These are phyloP conservation scores for Hydropsyche tenuis DNA, from an alignment of 1,140 invertebrate genomes.

Conservation along the genomic window DNA sequence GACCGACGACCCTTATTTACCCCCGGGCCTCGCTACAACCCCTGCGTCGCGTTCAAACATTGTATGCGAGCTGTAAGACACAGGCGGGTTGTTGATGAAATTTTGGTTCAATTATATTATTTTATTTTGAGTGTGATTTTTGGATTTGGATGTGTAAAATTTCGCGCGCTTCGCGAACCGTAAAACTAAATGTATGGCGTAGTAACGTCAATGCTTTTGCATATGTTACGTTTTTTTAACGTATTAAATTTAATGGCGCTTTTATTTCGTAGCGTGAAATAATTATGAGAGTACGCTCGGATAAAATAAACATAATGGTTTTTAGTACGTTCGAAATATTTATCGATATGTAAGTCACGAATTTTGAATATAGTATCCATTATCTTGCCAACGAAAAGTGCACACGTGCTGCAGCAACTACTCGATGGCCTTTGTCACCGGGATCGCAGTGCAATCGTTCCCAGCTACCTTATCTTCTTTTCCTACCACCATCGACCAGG, in stretches of 20 bases:
- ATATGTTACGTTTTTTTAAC: constrained; percentile 23
- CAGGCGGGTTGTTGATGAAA: background rate
- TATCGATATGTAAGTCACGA: too few relatives aligned
- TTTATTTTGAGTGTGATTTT: background rate
- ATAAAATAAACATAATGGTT: too few relatives aligned
- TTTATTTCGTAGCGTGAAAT: too few relatives aligned
- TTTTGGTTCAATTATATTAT: constrained; percentile 17
- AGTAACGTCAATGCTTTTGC: background rate
- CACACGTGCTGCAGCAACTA: background rate
- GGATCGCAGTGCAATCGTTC: too few relatives aligned
- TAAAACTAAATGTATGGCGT: background rate
- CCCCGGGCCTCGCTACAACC: constrained; percentile 19
- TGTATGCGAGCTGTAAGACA: background rate
- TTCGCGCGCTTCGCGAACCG: background rate
- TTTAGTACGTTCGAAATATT: too few relatives aligned
- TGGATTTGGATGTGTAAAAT: background rate
- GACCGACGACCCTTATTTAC: constrained; percentile 50
- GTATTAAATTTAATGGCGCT: too few relatives aligned
- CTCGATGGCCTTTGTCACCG: too few relatives aligned
- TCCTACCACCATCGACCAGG: constrained; percentile 3
- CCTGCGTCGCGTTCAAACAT: background rate
- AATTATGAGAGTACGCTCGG: too few relatives aligned
- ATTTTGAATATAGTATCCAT: too few relatives aligned
- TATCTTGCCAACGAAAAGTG: too few relatives aligned
- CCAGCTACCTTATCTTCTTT: background rate